These are phyloP conservation scores for Drosophila acutilabella DNA, from an alignment of 2,888 invertebrate species.

Conservation along the genomic window DNA sequence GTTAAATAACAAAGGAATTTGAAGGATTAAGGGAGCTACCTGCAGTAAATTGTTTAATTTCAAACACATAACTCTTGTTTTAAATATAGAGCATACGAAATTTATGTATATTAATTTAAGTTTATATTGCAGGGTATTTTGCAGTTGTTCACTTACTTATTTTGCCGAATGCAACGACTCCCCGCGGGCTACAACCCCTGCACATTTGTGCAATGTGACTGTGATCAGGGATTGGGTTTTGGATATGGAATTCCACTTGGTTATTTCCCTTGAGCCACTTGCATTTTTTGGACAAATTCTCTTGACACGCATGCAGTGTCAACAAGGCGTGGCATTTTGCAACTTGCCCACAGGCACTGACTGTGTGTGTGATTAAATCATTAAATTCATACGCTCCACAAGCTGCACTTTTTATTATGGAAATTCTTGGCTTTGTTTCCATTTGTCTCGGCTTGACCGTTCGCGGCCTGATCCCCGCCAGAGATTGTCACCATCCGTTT, in stretches of 20 bases:
- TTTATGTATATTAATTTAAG: background rate
- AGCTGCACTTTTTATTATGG: slow-evolving; percentile 75
- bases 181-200: slow-evolving; percentile 35
- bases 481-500: slow-evolving; percentile 68
- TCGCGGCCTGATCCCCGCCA: slow-evolving; percentile 51
- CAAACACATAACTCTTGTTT: background rate
- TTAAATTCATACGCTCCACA: slow-evolving; percentile 84
- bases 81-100: background rate
- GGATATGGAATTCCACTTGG: slow-evolving; percentile 58
- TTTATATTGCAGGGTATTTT: background rate
- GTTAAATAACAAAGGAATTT: background rate
- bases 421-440: slow-evolving; percentile 67
- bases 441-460: slow-evolving; percentile 67
- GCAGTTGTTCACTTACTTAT: background rate
- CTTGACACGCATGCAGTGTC: slow-evolving; percentile 79
- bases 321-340: slow-evolving; percentile 70
- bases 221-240: background rate
- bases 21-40: background rate
- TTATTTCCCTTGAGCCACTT: slow-evolving; percentile 76
- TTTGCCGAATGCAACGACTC: slow-evolving; percentile 56
- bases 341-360: slow-evolving; percentile 31
- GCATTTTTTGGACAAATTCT: slow-evolving; percentile 82
- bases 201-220: background rate
- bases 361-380: slow-evolving; percentile 81
- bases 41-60: no score